Percentiles rank a stretch among this genome's conserved stretches.
Conservation (phyloP, 2,113 vertebrate genomes). For the Phalacrocorax pelagicus region DNA sequence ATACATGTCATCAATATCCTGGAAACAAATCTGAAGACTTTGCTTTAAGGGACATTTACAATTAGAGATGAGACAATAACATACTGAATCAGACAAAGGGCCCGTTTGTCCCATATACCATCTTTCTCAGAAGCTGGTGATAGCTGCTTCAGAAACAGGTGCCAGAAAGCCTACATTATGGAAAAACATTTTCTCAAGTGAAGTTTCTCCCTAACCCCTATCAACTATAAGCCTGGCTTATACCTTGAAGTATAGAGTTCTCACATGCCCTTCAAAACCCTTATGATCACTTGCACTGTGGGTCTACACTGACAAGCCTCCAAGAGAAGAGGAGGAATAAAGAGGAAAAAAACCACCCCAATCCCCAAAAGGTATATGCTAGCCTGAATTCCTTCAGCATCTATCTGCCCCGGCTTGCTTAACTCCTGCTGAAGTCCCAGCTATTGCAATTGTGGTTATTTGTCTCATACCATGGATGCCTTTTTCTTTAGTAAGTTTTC, state of each 20-base stretch:
- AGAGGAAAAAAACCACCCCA: background rate
- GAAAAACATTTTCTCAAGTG: background rate
- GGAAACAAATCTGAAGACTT: background rate
- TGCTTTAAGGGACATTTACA: background rate
- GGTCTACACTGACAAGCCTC: background rate
- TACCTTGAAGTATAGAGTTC: background rate
- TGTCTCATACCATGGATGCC: background rate
- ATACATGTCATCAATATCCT: background rate
- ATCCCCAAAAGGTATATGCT: background rate
- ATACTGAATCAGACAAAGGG: background rate
- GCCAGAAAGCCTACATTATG: background rate
- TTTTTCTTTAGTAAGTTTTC: slow-evolving; percentile 26
- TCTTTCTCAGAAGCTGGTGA: background rate
- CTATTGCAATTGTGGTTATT: background rate
- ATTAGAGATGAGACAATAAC: background rate
- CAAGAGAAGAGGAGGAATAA: background rate
- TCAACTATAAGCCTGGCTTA: background rate
- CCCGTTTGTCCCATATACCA: background rate
- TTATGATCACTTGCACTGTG: background rate
- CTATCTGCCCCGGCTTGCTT: background rate
- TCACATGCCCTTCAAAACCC: background rate
- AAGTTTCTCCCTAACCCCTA: background rate
- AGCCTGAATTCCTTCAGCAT: background rate
- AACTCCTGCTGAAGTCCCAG: background rate
- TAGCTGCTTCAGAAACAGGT: background rate